These are phyloP conservation scores for Gambelia wislizenii DNA, from an alignment of 2,797 vertebrate species.

Conservation along the genomic window DNA sequence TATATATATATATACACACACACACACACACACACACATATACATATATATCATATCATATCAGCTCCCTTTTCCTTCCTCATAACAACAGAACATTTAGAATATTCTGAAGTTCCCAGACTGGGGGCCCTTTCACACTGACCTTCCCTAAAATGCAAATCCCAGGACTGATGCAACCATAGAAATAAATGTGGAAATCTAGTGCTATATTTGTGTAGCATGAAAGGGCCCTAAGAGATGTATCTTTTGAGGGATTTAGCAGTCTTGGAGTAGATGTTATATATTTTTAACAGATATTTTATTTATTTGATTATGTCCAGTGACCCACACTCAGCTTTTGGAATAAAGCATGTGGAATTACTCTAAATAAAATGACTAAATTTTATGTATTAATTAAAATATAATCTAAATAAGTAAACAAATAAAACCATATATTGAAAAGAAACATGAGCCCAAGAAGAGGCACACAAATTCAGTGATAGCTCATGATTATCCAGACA, in stretches of 20 bases:
- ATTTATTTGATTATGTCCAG: neutral
- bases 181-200: no score
- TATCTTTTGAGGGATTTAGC: no score
- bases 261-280: neutral
- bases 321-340: neutral
- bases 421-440: neutral
- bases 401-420: slow-evolving; percentile 1
- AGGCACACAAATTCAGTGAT: neutral
- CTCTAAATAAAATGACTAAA: no score
- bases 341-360: neutral
- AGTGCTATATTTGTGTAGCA: no score
- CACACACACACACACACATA: no score
- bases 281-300: neutral
- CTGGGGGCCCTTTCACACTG: neutral
- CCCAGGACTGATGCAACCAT: no score
- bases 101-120: neutral
- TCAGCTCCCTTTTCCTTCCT: neutral
- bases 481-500: neutral
- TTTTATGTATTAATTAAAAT: no score
- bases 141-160: no score
- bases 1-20: no score
- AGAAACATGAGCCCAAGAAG: neutral
- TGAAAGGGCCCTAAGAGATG: no score
- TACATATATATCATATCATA: no score
- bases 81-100: neutral